A percentile compares a stretch with the other conserved stretches of the same genome.
phyloP scores from a whole-genome alignment of 1,140 invertebrate species.

The Bombyx mori region DNA sequence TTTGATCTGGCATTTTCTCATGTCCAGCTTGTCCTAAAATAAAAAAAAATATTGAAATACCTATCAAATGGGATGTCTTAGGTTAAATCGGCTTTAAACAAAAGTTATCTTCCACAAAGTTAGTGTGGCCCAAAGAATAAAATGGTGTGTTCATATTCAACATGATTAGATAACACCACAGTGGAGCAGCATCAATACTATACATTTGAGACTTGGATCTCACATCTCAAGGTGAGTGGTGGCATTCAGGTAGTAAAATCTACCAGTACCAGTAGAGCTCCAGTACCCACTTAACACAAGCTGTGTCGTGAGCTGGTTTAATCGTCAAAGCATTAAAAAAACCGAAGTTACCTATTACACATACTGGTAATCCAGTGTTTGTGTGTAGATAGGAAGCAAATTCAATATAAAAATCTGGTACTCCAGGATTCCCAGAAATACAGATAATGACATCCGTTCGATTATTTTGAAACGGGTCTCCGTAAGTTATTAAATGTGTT shows the following conservation, averaged over 20 bases:
- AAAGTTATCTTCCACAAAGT: neutral
- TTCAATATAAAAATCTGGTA: slow-evolving; percentile 49
- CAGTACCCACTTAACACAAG: too few relatives aligned
- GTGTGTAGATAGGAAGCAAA: slow-evolving; percentile 41
- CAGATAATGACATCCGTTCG: slow-evolving; percentile 47
- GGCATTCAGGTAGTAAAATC: too few relatives aligned
- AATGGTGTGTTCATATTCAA: too few relatives aligned
- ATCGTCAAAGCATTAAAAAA: neutral
- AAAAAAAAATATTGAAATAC: slow-evolving; percentile 6
- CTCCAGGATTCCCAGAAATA: slow-evolving; percentile 55
- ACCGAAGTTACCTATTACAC: slow-evolving; percentile 40
- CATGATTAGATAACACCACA: too few relatives aligned
- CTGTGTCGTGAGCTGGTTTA: too few relatives aligned
- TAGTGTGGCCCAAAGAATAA: too few relatives aligned
- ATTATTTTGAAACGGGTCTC: slow-evolving; percentile 31
- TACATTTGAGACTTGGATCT: too few relatives aligned
- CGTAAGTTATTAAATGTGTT: slow-evolving; percentile 39
- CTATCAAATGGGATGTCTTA: too few relatives aligned
- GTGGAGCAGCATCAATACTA: too few relatives aligned
- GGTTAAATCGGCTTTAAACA: neutral
- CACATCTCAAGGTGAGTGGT: too few relatives aligned
- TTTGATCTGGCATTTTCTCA: slow-evolving; percentile 29
- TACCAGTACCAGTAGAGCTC: too few relatives aligned
- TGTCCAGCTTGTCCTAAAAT: slow-evolving; percentile 56
- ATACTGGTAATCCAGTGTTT: slow-evolving; percentile 35